Conservation (phyloP, 2,113 vertebrate genomes). For the Macroglossus sobrinus region DNA sequence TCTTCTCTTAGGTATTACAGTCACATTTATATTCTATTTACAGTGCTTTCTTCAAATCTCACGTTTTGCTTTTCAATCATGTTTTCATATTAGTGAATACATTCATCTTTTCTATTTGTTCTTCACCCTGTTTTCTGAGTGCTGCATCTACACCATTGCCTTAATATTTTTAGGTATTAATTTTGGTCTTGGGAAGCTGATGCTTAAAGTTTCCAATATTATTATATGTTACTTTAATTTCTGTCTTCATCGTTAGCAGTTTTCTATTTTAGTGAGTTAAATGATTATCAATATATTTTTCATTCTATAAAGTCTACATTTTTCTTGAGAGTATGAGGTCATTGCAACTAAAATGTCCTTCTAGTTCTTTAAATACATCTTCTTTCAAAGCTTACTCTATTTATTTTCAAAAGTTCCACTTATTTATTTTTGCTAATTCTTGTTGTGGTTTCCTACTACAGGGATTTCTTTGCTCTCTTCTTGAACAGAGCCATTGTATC, state of each 20-base stretch:
- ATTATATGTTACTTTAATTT: neutral
- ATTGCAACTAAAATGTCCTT: neutral
- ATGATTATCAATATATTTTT: neutral
- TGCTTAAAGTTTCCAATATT: neutral
- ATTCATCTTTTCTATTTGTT: neutral
- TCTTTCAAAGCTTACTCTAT: neutral
- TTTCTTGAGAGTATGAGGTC: neutral
- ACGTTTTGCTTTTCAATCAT: neutral
- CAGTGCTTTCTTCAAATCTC: neutral
- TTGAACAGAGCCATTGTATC: slow-evolving; percentile 9
- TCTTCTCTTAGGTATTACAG: slow-evolving; percentile 19
- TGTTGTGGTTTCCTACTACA: neutral
- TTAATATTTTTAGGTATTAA: neutral
- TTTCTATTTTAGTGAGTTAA: slow-evolving; percentile 3
- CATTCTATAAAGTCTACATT: neutral
- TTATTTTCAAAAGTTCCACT: neutral
- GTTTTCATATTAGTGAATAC: neutral
- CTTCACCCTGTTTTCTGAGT: neutral
- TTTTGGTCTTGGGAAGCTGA: neutral
- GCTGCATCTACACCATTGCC: neutral
- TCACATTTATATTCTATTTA: neutral
- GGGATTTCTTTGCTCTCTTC: neutral
- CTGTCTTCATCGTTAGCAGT: neutral
- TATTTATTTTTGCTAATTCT: slow-evolving; percentile 4
- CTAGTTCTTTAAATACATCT: neutral